Conservation (phyloP, 2,888 invertebrate species). For the Globia sparganii region DNA sequence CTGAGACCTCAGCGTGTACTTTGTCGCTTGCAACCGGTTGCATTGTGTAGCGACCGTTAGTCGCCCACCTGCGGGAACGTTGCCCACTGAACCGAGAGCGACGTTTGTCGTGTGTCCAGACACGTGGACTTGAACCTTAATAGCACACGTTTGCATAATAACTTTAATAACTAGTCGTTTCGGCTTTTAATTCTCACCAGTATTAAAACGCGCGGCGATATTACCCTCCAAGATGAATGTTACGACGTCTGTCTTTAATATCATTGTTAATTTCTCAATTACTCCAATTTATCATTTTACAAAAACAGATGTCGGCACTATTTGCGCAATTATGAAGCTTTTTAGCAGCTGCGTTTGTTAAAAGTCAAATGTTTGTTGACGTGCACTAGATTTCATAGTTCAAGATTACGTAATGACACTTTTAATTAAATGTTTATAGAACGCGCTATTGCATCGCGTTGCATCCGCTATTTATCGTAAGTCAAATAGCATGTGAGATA, state of each 20-base stretch:
- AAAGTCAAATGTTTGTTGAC: constrained; percentile 49
- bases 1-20: constrained; percentile 64
- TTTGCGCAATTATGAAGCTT: constrained; percentile 52
- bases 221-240: constrained; percentile 51
- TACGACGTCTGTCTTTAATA: constrained; percentile 47
- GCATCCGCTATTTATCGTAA: constrained; percentile 83
- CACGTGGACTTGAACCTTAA: constrained; percentile 78
- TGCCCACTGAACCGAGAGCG: constrained; percentile 88
- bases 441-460: constrained; percentile 82
- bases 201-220: constrained; percentile 20
- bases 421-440: constrained; percentile 83
- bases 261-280: constrained; percentile 59
- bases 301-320: constrained; percentile 52
- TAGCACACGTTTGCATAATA: constrained; percentile 71
- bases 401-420: constrained; percentile 67
- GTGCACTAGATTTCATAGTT: constrained; percentile 37
- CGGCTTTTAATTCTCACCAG: constrained; percentile 47
- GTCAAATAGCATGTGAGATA: constrained; percentile 82
- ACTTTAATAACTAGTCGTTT: constrained; percentile 63
- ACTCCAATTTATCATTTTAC: constrained; percentile 51
- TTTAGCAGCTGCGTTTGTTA: constrained; percentile 47
- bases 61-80: constrained; percentile 86
- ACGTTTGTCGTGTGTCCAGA: constrained; percentile 77
- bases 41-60: constrained; percentile 84
- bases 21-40: constrained; percentile 74